phyloP scores from a whole-genome alignment of 1,140 invertebrate genomes.

The Metopolophium dirhodum region DNA sequence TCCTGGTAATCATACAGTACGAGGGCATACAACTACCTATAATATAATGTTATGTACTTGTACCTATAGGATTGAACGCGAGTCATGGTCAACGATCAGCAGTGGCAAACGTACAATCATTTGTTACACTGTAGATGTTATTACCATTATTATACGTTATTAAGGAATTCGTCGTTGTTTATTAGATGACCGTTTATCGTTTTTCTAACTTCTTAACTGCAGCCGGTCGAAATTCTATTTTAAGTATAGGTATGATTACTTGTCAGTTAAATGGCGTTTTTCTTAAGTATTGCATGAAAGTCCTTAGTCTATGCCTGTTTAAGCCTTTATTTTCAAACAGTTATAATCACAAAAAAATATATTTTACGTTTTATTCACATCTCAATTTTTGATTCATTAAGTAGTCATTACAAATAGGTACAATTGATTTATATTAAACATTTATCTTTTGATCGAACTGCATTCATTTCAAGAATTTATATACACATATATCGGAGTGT shows the following conservation, averaged over 20 bases:
- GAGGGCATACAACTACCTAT: not conserved
- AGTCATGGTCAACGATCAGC: slow-evolving; percentile 35
- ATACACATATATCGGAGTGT: not conserved
- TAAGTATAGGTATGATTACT: not conserved
- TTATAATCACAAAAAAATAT: not conserved
- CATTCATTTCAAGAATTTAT: not conserved
- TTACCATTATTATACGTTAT: slow-evolving; percentile 39
- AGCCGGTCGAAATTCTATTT: not conserved
- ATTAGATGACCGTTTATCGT: slow-evolving; percentile 30
- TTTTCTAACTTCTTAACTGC: not conserved
- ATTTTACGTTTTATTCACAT: not conserved
- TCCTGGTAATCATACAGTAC: slow-evolving; percentile 41
- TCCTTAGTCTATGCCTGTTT: not conserved
- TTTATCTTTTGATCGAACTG: not conserved
- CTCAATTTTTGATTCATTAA: not conserved
- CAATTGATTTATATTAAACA: not conserved
- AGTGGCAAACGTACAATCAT: slow-evolving; percentile 38
- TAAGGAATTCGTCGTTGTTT: not conserved
- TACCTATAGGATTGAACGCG: not conserved
- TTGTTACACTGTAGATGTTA: not conserved
- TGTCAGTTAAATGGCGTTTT: not conserved
- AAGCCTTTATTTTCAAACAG: not conserved
- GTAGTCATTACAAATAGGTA: not conserved
- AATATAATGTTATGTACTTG: not conserved
- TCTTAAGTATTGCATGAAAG: not conserved